These are phyloP conservation scores for Deroplatys truncata DNA, from an alignment of 2,888 invertebrate genomes.

Conservation along the genomic window DNA sequence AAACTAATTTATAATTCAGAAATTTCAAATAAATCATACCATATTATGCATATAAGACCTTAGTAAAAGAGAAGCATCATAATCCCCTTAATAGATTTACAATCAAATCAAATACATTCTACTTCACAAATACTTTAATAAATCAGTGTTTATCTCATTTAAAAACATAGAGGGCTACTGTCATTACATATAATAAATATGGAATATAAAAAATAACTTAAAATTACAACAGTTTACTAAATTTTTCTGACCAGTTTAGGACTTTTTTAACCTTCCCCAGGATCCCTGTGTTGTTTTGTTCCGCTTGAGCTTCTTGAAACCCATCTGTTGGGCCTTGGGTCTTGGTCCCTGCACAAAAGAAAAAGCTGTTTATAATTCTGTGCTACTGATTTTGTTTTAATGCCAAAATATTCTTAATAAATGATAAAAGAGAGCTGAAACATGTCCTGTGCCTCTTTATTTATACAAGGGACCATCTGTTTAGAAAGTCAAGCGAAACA, in stretches of 20 bases:
- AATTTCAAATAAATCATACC: no score
- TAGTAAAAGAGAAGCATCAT: no score
- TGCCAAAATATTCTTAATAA: not conserved
- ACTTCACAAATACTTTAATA: no score
- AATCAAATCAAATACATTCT: no score
- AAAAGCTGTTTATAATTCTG: not conserved
- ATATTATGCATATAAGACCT: no score
- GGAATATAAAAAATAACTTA: no score
- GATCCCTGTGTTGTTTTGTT: conserved; percentile 48
- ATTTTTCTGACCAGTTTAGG: conserved; percentile 48
- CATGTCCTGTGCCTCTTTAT: not conserved
- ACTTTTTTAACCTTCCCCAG: conserved; percentile 57
- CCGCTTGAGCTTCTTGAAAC: conserved; percentile 50
- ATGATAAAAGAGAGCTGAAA: not conserved
- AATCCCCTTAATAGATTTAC: no score
- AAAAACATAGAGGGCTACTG: no score
- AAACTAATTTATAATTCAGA: no score
- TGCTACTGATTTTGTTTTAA: not conserved
- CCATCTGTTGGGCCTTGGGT: conserved; percentile 45
- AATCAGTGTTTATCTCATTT: no score
- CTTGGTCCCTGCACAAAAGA: conserved; percentile 24
- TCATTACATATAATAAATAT: no score
- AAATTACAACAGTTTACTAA: not conserved
- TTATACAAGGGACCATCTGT: not conserved
- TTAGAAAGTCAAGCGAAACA: not conserved